Base-by-base conservation (phyloP, 2,113 vertebrate genomes). In the Chaetodon auriga region DNA sequence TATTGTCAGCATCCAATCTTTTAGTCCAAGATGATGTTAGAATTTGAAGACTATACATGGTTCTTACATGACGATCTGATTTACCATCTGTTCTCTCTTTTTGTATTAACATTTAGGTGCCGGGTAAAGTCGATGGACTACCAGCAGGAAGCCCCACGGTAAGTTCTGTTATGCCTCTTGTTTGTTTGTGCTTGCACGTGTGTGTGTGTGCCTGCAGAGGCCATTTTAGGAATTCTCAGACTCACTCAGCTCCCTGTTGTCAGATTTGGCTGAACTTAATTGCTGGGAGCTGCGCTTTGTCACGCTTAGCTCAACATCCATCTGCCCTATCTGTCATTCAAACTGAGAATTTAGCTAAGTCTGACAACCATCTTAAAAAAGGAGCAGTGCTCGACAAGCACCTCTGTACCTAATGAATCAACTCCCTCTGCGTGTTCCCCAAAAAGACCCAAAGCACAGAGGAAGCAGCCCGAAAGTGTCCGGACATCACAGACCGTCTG, bases 401-500 rank as follows among this genome's bases (percentile, higher is more conserved):
- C 30, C 30, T 55, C 63, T 41, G 5, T 49, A 19, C 25, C 38
- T 78, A 30, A 78, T 58, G 13, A 49, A 16, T 71, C 19, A 23
- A 25, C 63, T 58, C 11, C 54, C 30, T 79, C 78, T 86, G 80
- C 78, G 90, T 41, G 41, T 91, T 6, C 15, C 73, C 78, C 88
- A 91, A 66, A 55, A 96, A 98, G 97, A 80, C 68, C 72, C 96
- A 96, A 75, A 96, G 96, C 87, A 95, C 94, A 65, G 97, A 98
- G 85, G 96, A 97, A 76, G 95, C 96, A 30, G 92, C 94, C 80
- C 94, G 96, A 54, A 96, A 96, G 91, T 96, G 96, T 90, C 96
- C 97, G 0, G 97, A 99, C 89, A 95, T 98, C 89, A 92, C 96
- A 76, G 98, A 98, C 86, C 96, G 95, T 63, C 93, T 99, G 68